These are phyloP conservation scores for Holcopasites calliopsidis DNA, from an alignment of 1,140 invertebrate species.

Conservation along the genomic window DNA sequence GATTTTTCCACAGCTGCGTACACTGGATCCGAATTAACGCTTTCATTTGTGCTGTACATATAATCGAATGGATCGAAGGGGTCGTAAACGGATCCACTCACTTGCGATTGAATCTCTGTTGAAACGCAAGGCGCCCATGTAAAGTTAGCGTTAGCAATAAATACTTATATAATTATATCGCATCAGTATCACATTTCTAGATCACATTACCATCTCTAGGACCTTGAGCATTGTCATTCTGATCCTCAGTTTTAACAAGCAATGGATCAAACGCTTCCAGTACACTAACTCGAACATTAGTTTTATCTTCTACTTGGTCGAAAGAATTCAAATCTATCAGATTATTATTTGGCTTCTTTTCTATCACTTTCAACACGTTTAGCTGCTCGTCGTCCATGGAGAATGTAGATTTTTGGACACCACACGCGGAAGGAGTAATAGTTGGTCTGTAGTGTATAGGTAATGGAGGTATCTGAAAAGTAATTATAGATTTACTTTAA, in stretches of 20 bases:
- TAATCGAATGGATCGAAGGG: slow-evolving; percentile 93
- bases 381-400: slow-evolving; percentile 70
- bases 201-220: slow-evolving; percentile 64
- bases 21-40: slow-evolving; percentile 87
- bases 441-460: slow-evolving; percentile 75
- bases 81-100: slow-evolving; percentile 88
- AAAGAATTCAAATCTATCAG: slow-evolving; percentile 80
- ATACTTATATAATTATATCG: neutral
- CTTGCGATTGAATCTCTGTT: slow-evolving; percentile 80
- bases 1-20: slow-evolving; percentile 87
- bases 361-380: slow-evolving; percentile 78
- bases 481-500: neutral
- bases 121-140: slow-evolving; percentile 22
- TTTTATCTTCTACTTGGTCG: slow-evolving; percentile 78
- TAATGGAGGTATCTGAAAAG: slow-evolving; percentile 77
- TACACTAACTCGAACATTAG: slow-evolving; percentile 87
- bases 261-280: slow-evolving; percentile 92
- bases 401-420: slow-evolving; percentile 35
- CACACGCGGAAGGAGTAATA: slow-evolving; percentile 59
- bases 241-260: slow-evolving; percentile 80
- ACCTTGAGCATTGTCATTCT: slow-evolving; percentile 55
- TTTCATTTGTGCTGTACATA: slow-evolving; percentile 87
- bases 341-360: slow-evolving; percentile 81
- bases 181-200: neutral
- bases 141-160: neutral